phyloP scores from a whole-genome alignment of 2,888 invertebrate genomes.

The Mystacides longicornis region DNA sequence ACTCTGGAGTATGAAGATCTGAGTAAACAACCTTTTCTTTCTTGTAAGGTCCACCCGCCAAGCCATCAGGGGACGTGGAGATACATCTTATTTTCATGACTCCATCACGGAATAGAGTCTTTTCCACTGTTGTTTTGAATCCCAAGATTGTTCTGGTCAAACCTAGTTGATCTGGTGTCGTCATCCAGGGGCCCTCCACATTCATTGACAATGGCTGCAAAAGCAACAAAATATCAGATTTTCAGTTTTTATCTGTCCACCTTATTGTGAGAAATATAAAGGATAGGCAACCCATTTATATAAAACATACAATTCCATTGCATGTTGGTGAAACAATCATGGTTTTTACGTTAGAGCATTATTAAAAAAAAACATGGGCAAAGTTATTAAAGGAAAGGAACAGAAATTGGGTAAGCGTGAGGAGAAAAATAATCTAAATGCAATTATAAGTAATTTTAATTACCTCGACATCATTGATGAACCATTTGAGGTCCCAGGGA shows the following conservation, averaged over 20 bases:
- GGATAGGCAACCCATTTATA: too few species aligned
- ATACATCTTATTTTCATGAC: not conserved
- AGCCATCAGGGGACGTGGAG: not conserved
- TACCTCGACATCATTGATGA: conserved; percentile 12
- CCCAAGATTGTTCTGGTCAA: not conserved
- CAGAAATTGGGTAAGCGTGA: too few species aligned
- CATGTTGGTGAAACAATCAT: too few species aligned
- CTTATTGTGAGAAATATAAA: too few species aligned
- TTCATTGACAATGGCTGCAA: conserved; percentile 6
- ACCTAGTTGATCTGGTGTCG: not conserved
- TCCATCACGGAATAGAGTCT: not conserved
- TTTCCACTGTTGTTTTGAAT: conserved; percentile 3
- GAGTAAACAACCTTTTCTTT: not conserved
- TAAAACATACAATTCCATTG: too few species aligned
- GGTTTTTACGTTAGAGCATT: too few species aligned
- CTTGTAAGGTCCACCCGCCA: not conserved
- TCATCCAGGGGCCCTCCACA: conserved; percentile 9
- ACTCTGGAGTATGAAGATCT: not conserved
- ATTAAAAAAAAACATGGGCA: too few species aligned
- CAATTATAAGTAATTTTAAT: not conserved
- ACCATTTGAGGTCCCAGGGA: conserved; percentile 13
- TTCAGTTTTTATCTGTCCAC: too few species aligned
- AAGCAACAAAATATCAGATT: not conserved
- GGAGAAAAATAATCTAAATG: too few species aligned
- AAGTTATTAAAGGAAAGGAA: too few species aligned